Percentiles rank a stretch among this genome's conserved stretches.
Conservation (phyloP, 2,797 vertebrate genomes). For the Micrastur ruficollis region DNA sequence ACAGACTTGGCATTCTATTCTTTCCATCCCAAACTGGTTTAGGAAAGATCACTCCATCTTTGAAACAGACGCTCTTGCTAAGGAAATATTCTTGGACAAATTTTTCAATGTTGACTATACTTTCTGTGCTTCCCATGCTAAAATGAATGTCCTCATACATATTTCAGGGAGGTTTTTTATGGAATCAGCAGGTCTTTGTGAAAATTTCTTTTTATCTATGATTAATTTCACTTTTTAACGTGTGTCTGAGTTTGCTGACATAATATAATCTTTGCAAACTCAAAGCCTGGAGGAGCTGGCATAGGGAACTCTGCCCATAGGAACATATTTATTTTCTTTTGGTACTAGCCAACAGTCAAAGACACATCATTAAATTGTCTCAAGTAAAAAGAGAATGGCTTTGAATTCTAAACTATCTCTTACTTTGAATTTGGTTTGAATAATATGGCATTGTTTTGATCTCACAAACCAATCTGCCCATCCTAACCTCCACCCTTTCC, state of each 20-base stretch:
- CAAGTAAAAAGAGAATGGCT: background rate
- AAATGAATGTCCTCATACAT: slow-evolving; percentile 5
- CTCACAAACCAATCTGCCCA: background rate
- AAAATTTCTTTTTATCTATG: background rate
- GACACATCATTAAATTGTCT: background rate
- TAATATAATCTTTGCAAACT: background rate
- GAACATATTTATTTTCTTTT: background rate
- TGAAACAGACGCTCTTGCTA: background rate
- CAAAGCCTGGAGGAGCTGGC: background rate
- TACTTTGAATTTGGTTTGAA: background rate
- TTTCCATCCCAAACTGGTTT: background rate
- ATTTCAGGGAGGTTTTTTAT: background rate
- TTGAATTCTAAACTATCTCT: background rate
- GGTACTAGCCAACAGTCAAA: background rate
- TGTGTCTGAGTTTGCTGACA: background rate
- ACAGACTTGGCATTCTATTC: background rate
- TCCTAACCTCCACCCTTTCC: background rate
- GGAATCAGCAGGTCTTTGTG: background rate
- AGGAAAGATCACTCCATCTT: background rate
- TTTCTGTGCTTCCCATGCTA: slow-evolving; percentile 16
- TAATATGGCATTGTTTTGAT: background rate
- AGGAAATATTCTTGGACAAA: background rate
- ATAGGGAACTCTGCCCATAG: background rate
- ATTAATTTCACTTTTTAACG: background rate
- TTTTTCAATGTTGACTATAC: slow-evolving; percentile 6